Percentiles rank a stretch among this genome's conserved stretches.
Evolutionary conservation across 92 coral and sea anemone genomes (phyloP).

Genomic region (Blastomussa wellsi): DNA sequence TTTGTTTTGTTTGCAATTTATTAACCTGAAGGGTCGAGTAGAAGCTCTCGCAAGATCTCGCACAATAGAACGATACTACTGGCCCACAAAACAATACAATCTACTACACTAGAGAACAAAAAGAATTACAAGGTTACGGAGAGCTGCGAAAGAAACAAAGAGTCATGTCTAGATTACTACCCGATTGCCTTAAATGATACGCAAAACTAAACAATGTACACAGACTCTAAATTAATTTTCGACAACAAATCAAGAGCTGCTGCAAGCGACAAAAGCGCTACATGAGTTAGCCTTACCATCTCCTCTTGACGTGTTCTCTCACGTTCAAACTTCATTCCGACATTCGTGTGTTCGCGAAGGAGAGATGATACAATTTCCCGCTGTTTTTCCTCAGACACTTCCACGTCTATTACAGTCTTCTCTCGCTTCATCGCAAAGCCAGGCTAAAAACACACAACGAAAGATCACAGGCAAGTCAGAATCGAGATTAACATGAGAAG

Average conservation of each 20-base stretch:
- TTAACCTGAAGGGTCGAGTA: too few relatives aligned
- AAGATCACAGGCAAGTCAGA: neutral
- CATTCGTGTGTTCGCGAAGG: conserved; percentile 90
- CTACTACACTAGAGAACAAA: too few relatives aligned
- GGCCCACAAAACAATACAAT: too few relatives aligned
- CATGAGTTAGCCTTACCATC: conserved; percentile 62
- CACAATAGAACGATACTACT: too few relatives aligned
- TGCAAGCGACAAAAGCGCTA: neutral
- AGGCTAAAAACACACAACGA: conserved; percentile 40
- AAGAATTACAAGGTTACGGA: too few relatives aligned
- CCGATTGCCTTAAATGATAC: neutral
- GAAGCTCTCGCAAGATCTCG: too few relatives aligned
- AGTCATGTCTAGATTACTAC: too few relatives aligned
- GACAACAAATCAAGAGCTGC: neutral
- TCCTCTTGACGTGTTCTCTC: conserved; percentile 96
- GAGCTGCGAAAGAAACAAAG: too few relatives aligned
- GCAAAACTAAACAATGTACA: neutral
- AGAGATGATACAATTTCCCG: conserved; percentile 87
- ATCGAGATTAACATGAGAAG: neutral
- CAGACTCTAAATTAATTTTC: neutral
- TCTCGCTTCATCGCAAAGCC: conserved; percentile 97
- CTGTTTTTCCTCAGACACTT: conserved; percentile 89
- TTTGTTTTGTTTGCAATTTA: too few relatives aligned
- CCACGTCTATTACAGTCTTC: conserved; percentile 95
- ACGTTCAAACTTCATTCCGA: conserved; percentile 90